Conservation (phyloP, 1,140 invertebrate species). For the Ylistrum balloti region DNA sequence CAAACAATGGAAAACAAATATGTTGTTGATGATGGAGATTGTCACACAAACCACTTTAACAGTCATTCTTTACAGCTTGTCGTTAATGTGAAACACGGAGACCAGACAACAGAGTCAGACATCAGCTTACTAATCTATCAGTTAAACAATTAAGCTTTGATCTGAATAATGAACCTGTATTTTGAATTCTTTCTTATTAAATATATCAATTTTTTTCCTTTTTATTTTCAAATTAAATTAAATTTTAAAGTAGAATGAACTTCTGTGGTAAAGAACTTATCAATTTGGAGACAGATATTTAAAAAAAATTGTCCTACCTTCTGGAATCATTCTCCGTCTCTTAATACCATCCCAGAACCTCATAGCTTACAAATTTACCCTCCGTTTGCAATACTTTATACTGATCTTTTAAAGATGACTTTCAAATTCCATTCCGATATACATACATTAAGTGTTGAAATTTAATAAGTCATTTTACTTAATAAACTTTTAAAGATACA, state of each 20-base stretch:
- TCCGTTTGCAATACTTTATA: neutral
- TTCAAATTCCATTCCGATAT: conserved; percentile 10
- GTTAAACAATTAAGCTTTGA: too few relatives aligned
- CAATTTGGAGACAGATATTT: too few relatives aligned
- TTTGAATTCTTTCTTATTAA: too few relatives aligned
- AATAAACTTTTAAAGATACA: neutral
- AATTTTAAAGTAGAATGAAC: too few relatives aligned
- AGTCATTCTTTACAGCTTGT: neutral
- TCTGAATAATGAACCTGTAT: too few relatives aligned
- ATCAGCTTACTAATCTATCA: too few relatives aligned
- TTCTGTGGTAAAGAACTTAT: neutral
- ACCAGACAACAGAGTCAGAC: neutral
- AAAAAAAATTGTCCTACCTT: neutral
- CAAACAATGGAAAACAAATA: conserved; percentile 20
- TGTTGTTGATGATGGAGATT: neutral
- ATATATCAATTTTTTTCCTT: too few relatives aligned
- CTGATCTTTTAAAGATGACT: neutral
- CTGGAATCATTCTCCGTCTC: neutral
- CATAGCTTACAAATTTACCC: neutral
- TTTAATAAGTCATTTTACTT: conserved; percentile 15
- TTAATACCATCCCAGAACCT: neutral
- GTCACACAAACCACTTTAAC: neutral
- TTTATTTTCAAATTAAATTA: too few relatives aligned
- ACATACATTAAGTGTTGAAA: neutral
- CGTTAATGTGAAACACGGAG: neutral